Conservation (phyloP, 2,888 invertebrate species). For the Prosapia bicincta region DNA sequence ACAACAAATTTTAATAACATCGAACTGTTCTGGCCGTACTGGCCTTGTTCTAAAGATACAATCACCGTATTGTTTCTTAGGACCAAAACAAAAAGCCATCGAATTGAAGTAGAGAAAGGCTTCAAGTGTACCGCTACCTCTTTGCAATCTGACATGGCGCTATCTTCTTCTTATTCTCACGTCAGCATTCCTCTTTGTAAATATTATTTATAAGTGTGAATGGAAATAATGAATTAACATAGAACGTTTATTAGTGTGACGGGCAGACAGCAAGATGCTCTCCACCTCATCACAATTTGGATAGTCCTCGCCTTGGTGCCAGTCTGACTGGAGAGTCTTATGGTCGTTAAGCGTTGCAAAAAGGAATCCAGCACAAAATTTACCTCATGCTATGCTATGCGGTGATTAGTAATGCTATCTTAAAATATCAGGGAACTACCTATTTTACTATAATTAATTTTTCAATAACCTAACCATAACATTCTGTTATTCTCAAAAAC, state of each 20-base stretch:
- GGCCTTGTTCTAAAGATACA: neutral
- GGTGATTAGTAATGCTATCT: no score
- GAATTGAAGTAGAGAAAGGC: neutral
- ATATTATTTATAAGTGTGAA: neutral
- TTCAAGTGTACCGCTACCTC: neutral
- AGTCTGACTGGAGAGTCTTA: neutral
- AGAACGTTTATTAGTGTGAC: neutral
- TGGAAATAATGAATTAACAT: neutral
- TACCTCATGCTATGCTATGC: neutral
- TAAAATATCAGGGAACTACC: no score
- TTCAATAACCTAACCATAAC: no score
- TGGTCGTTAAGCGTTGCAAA: neutral
- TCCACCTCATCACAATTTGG: neutral
- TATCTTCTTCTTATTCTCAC: neutral
- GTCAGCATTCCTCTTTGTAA: neutral
- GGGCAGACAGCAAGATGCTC: neutral
- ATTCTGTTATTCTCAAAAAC: no score
- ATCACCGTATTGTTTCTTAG: neutral
- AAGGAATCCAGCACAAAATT: neutral
- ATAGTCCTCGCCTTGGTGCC: neutral
- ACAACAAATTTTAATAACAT: no score
- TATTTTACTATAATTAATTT: no score
- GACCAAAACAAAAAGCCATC: neutral
- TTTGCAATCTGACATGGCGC: neutral
- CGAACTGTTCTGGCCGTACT: no score